These are phyloP conservation scores for Biston stratarius DNA, from an alignment of 2,888 invertebrate genomes.

Conservation along the genomic window DNA sequence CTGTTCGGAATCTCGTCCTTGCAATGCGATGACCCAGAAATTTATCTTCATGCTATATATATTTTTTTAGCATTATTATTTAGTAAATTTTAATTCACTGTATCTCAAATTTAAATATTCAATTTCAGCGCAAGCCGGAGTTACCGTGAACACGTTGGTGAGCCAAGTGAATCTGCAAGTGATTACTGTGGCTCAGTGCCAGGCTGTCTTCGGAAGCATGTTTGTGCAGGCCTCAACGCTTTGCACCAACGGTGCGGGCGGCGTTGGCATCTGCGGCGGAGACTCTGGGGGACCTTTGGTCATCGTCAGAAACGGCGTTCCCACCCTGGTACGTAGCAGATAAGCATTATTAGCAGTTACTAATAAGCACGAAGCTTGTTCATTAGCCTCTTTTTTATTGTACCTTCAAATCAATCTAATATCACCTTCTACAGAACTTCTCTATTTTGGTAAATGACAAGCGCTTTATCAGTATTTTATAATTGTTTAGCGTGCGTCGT, in stretches of 20 bases:
- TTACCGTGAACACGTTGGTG: constrained; percentile 47
- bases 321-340: constrained; percentile 53
- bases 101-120: background rate
- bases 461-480: too few species aligned
- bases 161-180: constrained; percentile 63
- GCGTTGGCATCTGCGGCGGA: constrained; percentile 63
- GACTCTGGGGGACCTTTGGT: constrained; percentile 68
- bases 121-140: constrained; percentile 53
- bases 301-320: constrained; percentile 45
- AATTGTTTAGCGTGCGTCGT: too few species aligned
- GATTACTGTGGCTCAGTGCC: constrained; percentile 56
- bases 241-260: constrained; percentile 63
- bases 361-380: too few species aligned
- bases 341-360: background rate
- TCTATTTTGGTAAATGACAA: too few species aligned
- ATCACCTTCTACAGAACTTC: too few species aligned
- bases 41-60: background rate
- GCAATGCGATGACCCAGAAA: too few species aligned
- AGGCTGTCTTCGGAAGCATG: constrained; percentile 45
- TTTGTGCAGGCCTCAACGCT: constrained; percentile 55
- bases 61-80: background rate
- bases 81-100: background rate
- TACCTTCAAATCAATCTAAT: too few species aligned
- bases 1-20: too few species aligned
- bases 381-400: too few species aligned